Percentiles rank a stretch among this genome's conserved stretches.
These are phyloP conservation scores for Petrolisthes manimaculis DNA, from an alignment of 2,888 invertebrate genomes.

Conservation along the genomic window DNA sequence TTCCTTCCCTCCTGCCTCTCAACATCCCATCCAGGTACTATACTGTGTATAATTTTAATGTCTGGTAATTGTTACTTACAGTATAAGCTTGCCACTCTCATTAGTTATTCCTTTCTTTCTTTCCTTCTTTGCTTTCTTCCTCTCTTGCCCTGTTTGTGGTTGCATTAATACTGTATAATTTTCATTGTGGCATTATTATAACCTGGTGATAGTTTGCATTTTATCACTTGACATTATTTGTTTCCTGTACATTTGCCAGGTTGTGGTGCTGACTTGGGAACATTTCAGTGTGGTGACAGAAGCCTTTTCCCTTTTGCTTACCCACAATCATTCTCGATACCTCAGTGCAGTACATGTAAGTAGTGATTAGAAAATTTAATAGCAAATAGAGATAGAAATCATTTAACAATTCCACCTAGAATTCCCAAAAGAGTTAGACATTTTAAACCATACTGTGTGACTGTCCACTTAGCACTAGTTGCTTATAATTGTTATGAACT, in stretches of 20 bases:
- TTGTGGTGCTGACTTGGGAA: conserved; percentile 43
- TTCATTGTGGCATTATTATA: no score
- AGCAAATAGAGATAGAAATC: no score
- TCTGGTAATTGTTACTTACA: not conserved
- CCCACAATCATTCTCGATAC: conserved; percentile 32
- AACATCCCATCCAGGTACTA: conserved; percentile 22
- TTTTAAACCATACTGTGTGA: no score
- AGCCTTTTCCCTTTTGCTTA: conserved; percentile 27
- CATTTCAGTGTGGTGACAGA: conserved; percentile 29
- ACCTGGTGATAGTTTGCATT: not conserved
- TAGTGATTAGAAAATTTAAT: not conserved
- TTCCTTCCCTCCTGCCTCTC: conserved; percentile 17
- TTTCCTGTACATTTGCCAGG: not conserved
- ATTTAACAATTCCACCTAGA: no score
- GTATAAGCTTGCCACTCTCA: not conserved
- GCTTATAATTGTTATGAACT: no score
- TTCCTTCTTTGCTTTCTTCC: no score
- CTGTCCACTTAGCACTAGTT: no score
- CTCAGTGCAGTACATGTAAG: conserved; percentile 47
- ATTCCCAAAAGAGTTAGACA: no score
- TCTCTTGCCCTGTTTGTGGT: no score
- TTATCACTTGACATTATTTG: not conserved
- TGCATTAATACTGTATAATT: no score
- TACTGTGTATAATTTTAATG: not conserved
- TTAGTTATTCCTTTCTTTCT: not conserved